These are phyloP conservation scores for Toxonevra muliebris DNA, from an alignment of 2,888 invertebrate genomes.

Conservation along the genomic window DNA sequence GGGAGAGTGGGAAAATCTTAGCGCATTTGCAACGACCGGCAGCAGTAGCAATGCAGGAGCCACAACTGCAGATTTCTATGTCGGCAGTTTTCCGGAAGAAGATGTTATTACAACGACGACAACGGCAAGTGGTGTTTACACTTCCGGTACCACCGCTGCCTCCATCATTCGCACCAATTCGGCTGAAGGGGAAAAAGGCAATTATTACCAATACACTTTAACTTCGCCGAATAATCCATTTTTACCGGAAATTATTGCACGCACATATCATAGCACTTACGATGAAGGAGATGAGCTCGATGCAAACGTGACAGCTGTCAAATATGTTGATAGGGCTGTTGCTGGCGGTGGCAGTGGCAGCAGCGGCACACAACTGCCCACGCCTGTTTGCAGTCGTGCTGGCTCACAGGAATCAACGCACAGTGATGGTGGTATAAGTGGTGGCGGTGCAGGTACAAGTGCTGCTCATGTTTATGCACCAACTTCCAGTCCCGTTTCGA, in stretches of 20 bases:
- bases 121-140: slow-evolving; percentile 22
- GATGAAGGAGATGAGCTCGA: slow-evolving; percentile 53
- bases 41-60: slow-evolving; percentile 35
- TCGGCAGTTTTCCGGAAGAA: slow-evolving; percentile 47
- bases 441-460: slow-evolving; percentile 9
- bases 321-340: slow-evolving; percentile 35
- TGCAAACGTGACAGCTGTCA: slow-evolving; percentile 52
- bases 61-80: slow-evolving; percentile 41
- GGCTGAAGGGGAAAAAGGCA: slow-evolving; percentile 39
- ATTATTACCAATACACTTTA: slow-evolving; percentile 60
- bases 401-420: slow-evolving; percentile 58
- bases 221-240: slow-evolving; percentile 64
- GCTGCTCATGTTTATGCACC: not conserved
- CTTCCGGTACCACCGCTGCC: not conserved
- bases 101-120: slow-evolving; percentile 31
- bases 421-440: slow-evolving; percentile 46
- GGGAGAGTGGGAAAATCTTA: slow-evolving; percentile 58
- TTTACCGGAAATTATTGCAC: slow-evolving; percentile 62
- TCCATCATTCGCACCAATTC: slow-evolving; percentile 24
- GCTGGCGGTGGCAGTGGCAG: slow-evolving; percentile 35
- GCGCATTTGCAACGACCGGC: slow-evolving; percentile 35
- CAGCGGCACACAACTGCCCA: slow-evolving; percentile 53
- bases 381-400: slow-evolving; percentile 54
- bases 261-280: slow-evolving; percentile 59
- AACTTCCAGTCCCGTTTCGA: slow-evolving; percentile 48